phyloP scores from a whole-genome alignment of 2,888 invertebrate species.

The Caenorhabditis zanzibari region DNA sequence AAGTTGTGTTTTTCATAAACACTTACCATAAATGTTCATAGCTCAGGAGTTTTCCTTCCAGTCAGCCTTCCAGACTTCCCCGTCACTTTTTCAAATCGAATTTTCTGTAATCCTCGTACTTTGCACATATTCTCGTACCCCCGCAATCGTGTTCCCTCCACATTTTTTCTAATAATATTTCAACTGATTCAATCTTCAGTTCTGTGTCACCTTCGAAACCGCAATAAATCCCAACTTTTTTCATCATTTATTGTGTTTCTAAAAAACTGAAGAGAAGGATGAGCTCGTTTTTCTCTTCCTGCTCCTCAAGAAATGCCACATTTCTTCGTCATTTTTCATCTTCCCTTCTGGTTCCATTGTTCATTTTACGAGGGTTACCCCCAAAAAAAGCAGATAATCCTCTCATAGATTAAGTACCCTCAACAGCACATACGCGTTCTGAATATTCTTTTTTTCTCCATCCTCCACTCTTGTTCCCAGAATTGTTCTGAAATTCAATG shows the following conservation, averaged over 20 bases:
- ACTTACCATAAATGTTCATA: conserved; percentile 4
- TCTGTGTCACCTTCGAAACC: conserved; percentile 21
- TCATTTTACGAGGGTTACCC: conserved; percentile 23
- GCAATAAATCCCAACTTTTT: conserved; percentile 28
- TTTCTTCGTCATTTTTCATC: conserved; percentile 7
- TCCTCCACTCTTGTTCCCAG: conserved; percentile 1
- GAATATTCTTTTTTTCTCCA: conserved; percentile 24
- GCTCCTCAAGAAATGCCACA: conserved; percentile 2
- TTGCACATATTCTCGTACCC: conserved; percentile 16
- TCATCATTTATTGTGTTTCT: conserved; percentile 15
- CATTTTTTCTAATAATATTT: conserved; percentile 7
- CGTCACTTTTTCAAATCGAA: conserved; percentile 27
- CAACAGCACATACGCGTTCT: not conserved
- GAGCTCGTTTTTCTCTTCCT: conserved; percentile 21
- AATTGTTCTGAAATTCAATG: conserved; percentile 30
- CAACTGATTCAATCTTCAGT: not conserved
- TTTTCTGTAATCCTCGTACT: conserved; percentile 28
- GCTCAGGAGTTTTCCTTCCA: not conserved
- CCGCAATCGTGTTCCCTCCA: conserved; percentile 20
- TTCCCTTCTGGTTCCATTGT: conserved; percentile 5
- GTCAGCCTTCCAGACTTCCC: conserved; percentile 4
- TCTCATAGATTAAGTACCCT: conserved; percentile 24
- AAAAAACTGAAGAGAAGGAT: conserved; percentile 15
- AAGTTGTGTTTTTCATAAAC: conserved; percentile 1
- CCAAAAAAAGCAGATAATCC: conserved; percentile 39